These are phyloP conservation scores for Drosophila subsilvestris DNA, from an alignment of 2,888 invertebrate species.

Conservation along the genomic window DNA sequence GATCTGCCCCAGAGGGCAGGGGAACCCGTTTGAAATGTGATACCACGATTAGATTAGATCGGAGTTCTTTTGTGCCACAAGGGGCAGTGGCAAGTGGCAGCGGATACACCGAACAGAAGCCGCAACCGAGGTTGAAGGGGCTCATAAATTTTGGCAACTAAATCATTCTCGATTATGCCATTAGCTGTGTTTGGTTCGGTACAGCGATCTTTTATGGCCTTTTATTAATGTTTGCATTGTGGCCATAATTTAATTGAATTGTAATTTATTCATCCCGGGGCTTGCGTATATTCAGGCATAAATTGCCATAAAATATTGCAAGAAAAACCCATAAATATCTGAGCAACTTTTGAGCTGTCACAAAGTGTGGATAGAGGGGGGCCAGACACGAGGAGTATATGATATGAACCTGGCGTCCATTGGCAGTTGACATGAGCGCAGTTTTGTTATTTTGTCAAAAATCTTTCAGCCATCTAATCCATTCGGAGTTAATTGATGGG, in stretches of 20 bases:
- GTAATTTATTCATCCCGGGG: conserved; percentile 54
- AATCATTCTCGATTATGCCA: conserved; percentile 64
- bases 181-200: conserved; percentile 26
- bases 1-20: conserved; percentile 14
- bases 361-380: conserved; percentile 2
- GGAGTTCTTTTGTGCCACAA: conserved; percentile 1
- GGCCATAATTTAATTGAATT: conserved; percentile 46
- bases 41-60: conserved; percentile 7
- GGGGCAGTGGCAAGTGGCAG: conserved; percentile 1
- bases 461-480: conserved; percentile 24
- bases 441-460: conserved; percentile 45
- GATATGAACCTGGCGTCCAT: conserved; percentile 43
- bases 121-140: conserved; percentile 22
- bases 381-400: background rate
- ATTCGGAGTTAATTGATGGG: conserved; percentile 23
- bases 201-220: conserved; percentile 48
- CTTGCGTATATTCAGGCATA: conserved; percentile 34
- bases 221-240: conserved; percentile 30
- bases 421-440: conserved; percentile 48
- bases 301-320: conserved; percentile 51
- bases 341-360: conserved; percentile 37
- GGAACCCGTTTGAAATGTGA: conserved; percentile 23
- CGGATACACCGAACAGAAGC: conserved; percentile 15
- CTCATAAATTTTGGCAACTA: conserved; percentile 42
- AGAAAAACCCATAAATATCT: conserved; percentile 48